phyloP scores from a whole-genome alignment of 2,888 invertebrate genomes.

The Anthrax anthrax region DNA sequence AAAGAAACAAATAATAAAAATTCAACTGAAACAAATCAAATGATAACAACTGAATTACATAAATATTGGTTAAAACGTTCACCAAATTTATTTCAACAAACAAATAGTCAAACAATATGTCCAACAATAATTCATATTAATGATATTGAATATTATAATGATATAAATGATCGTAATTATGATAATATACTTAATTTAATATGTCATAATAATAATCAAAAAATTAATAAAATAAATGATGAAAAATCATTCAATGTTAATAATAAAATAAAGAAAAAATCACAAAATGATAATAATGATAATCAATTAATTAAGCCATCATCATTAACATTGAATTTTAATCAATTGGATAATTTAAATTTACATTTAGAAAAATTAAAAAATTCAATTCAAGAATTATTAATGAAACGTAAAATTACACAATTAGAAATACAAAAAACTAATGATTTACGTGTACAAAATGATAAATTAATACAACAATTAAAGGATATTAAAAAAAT shows the following conservation, averaged over 20 bases:
- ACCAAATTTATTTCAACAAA: constrained; percentile 18
- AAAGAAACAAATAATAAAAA: not conserved
- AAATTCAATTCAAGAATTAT: constrained; percentile 27
- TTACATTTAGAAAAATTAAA: constrained; percentile 26
- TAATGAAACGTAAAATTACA: constrained; percentile 17
- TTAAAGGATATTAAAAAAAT: constrained; percentile 36
- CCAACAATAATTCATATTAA: constrained; percentile 17
- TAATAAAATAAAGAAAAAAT: not conserved
- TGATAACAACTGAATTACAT: constrained; percentile 10
- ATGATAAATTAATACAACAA: constrained; percentile 31
- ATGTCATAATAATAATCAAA: not conserved
- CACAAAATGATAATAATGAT: not conserved
- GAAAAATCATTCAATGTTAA: not conserved
- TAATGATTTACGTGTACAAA: constrained; percentile 24
- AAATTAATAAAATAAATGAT: not conserved
- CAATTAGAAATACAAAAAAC: constrained; percentile 15
- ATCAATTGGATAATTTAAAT: constrained; percentile 15
- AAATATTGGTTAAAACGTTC: constrained; percentile 18
- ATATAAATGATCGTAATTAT: not conserved
- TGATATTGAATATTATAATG: constrained; percentile 12
- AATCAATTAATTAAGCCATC: not conserved
- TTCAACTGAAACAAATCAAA: not conserved
- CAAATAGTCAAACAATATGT: constrained; percentile 15
- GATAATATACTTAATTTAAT: not conserved
- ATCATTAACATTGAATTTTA: constrained; percentile 12